A percentile compares a stretch with the other conserved stretches of the same genome.
Conservation (phyloP, 1,140 invertebrate species). For the Brachionus asplanchnoidis region DNA sequence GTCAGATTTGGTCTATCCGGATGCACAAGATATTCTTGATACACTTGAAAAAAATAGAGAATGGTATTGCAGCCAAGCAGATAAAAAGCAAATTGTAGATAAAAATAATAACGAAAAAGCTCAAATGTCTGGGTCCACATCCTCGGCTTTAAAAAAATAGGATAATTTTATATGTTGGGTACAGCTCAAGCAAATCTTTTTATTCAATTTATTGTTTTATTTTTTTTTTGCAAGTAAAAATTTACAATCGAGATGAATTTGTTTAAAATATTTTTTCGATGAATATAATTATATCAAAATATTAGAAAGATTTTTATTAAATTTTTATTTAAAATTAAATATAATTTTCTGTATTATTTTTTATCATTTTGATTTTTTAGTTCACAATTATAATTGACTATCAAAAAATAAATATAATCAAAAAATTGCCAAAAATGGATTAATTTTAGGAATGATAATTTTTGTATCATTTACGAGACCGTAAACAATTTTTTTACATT, state of each 20-base stretch:
- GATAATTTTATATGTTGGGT: neutral
- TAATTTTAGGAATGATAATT: too few relatives aligned
- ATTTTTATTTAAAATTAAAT: neutral
- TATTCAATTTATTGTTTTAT: neutral
- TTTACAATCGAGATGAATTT: neutral
- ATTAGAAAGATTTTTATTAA: neutral
- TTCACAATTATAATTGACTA: too few relatives aligned
- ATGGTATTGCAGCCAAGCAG: constrained; percentile 66
- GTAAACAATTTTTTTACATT: too few relatives aligned
- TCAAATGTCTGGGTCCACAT: neutral
- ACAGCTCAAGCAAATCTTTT: neutral
- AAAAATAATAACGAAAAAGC: constrained; percentile 16
- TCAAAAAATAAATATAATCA: too few relatives aligned
- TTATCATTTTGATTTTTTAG: neutral
- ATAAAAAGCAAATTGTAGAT: constrained; percentile 9
- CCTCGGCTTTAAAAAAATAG: neutral
- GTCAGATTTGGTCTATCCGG: constrained; percentile 96
- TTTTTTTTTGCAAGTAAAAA: neutral
- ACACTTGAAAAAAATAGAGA: constrained; percentile 95
- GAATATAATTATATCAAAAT: neutral
- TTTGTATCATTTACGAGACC: too few relatives aligned
- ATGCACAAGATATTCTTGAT: constrained; percentile 93
- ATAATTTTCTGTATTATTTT: neutral
- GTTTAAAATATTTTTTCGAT: neutral
- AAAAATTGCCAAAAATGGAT: too few relatives aligned